phyloP scores from a whole-genome alignment of 2,113 vertebrate genomes.

The Xenopus borealis region DNA sequence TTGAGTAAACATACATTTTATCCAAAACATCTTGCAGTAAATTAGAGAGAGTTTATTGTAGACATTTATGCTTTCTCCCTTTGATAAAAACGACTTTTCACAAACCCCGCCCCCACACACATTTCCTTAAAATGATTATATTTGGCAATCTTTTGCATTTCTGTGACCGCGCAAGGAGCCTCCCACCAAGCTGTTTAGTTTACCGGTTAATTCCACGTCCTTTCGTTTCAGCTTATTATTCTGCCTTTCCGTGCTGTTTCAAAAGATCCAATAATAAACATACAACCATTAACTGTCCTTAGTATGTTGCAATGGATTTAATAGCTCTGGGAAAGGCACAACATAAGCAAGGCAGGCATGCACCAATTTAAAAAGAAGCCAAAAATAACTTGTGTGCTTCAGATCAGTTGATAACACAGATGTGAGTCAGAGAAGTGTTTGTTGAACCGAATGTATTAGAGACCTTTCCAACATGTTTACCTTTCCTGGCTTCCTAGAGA shows the following conservation, averaged over 20 bases:
- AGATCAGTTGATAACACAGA: slow-evolving; percentile 17
- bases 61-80: no score
- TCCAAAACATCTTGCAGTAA: no score
- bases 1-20: no score
- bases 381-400: slow-evolving; percentile 24
- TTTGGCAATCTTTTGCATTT: no score
- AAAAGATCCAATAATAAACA: slow-evolving; percentile 17
- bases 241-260: slow-evolving; percentile 7
- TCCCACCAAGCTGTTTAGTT: neutral
- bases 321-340: slow-evolving; percentile 37
- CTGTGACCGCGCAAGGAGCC: neutral
- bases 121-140: neutral
- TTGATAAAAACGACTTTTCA: no score
- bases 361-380: slow-evolving; percentile 12
- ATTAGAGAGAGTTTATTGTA: no score
- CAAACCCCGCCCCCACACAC: no score
- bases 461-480: neutral
- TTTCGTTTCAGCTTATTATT: no score
- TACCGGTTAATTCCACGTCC: neutral
- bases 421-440: neutral
- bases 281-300: slow-evolving; percentile 8
- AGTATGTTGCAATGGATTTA: slow-evolving; percentile 36
- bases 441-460: neutral
- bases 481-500: neutral
- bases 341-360: neutral